Evolutionary conservation across 2,797 vertebrate genomes (phyloP).

Genomic region (Pseudotriccus pelzelni): DNA sequence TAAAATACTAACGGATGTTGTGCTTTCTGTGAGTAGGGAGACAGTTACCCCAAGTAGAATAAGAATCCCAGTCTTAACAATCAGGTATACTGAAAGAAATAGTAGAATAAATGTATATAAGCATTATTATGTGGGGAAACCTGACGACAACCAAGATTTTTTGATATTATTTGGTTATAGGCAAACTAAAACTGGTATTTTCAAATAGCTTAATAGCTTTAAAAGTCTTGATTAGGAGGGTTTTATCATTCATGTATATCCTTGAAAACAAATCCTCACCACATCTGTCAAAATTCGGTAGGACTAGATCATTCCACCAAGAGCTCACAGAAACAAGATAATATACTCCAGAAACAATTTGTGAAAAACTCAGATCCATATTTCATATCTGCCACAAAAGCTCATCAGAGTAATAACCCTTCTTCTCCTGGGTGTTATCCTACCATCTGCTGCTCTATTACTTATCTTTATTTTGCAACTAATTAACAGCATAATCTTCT

Average conservation of each 20-base stretch:
- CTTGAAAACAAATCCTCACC: constrained; percentile 82
- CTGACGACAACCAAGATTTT: not conserved
- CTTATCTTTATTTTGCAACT: constrained; percentile 99
- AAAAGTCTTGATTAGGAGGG: constrained; percentile 32
- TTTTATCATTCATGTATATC: constrained; percentile 32
- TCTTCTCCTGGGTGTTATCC: constrained; percentile 98
- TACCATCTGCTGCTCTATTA: constrained; percentile 99
- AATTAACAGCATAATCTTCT: constrained; percentile 99
- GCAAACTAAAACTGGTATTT: not conserved
- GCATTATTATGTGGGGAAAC: not conserved
- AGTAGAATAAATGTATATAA: not conserved
- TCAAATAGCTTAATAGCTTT: not conserved
- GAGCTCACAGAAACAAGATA: constrained; percentile 89
- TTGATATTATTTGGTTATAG: not conserved
- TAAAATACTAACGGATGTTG: not conserved
- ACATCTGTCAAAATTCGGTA: constrained; percentile 91
- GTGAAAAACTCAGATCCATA: constrained; percentile 96
- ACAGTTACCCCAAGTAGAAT: not conserved
- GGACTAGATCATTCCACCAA: constrained; percentile 79
- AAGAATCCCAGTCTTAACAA: not conserved
- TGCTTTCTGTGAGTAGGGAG: not conserved
- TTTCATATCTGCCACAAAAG: constrained; percentile 99
- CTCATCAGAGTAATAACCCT: constrained; percentile 99
- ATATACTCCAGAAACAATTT: constrained; percentile 93
- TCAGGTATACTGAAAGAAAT: not conserved